A percentile compares a stretch with the other conserved stretches of the same genome.
Conservation (phyloP, 2,888 invertebrate species). For the Cancer borealis region DNA sequence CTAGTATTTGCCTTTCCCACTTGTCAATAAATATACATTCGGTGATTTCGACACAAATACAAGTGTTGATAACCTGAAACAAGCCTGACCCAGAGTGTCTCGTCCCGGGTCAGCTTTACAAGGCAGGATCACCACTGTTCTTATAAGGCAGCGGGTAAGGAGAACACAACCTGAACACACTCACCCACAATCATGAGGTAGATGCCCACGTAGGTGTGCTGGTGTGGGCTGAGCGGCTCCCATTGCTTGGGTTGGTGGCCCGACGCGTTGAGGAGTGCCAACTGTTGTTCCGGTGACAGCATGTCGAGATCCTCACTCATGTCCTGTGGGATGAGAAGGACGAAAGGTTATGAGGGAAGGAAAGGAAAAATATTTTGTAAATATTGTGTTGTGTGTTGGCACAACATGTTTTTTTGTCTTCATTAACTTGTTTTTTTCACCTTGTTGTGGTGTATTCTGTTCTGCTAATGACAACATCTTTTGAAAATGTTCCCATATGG, state of each 20-base stretch:
- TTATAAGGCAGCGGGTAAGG: neutral
- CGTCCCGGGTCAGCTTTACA: neutral
- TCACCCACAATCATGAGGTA: constrained; percentile 68
- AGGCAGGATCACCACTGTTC: neutral
- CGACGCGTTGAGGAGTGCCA: constrained; percentile 61
- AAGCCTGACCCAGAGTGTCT: too few relatives aligned
- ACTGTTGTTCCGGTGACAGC: constrained; percentile 46
- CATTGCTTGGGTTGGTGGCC: constrained; percentile 53
- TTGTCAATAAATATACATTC: too few relatives aligned
- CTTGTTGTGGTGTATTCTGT: too few relatives aligned
- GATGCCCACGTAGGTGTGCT: constrained; percentile 68
- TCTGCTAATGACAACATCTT: too few relatives aligned
- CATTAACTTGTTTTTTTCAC: too few relatives aligned
- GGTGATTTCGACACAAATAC: neutral
- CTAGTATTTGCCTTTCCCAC: too few relatives aligned
- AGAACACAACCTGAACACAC: neutral
- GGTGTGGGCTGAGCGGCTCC: constrained; percentile 55
- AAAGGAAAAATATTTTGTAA: neutral
- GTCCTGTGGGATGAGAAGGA: neutral
- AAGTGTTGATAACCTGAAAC: neutral
- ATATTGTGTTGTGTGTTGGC: neutral
- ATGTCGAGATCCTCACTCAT: constrained; percentile 37
- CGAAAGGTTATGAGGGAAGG: neutral
- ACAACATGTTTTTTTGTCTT: neutral
- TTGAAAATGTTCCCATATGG: too few relatives aligned